Percentiles rank a stretch among this genome's conserved stretches.
Conservation (phyloP, 2,888 invertebrate species). For the Amphimallon solstitiale region DNA sequence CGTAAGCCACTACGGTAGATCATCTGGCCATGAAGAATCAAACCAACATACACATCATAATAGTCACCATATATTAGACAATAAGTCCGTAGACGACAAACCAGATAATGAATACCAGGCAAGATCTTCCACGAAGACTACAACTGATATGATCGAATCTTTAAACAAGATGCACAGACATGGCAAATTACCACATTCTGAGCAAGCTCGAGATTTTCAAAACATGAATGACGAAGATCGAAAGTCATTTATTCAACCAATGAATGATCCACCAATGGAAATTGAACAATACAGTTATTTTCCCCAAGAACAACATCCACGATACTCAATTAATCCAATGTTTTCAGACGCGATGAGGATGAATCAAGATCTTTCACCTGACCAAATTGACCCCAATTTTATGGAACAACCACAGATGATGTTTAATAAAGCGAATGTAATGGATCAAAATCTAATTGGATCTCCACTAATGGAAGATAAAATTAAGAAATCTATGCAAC, state of each 20-base stretch:
- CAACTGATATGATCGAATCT: conserved; percentile 35
- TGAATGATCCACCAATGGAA: neutral
- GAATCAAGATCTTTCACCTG: neutral
- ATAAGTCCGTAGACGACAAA: neutral
- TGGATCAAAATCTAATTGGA: conserved; percentile 24
- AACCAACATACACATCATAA: neutral
- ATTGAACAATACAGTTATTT: neutral
- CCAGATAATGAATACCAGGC: neutral
- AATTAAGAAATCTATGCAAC: neutral
- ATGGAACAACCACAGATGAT: conserved; percentile 11
- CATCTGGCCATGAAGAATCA: neutral
- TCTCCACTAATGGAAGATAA: conserved; percentile 14
- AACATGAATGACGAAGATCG: neutral
- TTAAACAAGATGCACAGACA: conserved; percentile 34
- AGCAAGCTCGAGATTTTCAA: neutral
- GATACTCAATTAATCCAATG: neutral
- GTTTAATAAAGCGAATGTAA: neutral
- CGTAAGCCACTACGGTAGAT: too few relatives aligned
- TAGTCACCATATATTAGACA: neutral
- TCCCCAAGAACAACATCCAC: neutral
- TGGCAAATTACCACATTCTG: neutral
- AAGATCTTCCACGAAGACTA: neutral
- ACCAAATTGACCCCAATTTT: neutral
- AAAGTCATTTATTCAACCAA: neutral
- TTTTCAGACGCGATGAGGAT: conserved; percentile 5